Evolutionary conservation across 2,113 vertebrate species (phyloP).

Genomic region (Myrmophylax atrothorax): DNA sequence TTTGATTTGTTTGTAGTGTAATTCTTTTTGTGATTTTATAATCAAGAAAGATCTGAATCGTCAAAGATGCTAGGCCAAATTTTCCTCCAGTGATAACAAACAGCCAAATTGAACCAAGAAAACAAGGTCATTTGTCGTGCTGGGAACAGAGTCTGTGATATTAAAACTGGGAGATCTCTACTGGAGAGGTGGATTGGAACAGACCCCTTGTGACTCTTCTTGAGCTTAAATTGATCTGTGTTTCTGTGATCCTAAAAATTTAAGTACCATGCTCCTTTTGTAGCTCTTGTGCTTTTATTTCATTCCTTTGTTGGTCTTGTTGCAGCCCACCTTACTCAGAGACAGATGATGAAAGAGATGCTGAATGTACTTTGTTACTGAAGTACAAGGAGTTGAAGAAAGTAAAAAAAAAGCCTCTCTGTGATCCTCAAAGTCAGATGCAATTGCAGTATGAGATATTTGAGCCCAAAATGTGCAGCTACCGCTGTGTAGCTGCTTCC

Average conservation of each 20-base stretch:
- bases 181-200: background rate
- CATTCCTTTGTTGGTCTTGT: background rate
- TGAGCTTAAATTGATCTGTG: background rate
- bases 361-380: background rate
- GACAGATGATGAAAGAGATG: constrained; percentile 6
- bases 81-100: background rate
- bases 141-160: background rate
- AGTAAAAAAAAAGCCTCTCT: background rate
- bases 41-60: background rate
- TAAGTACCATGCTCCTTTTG: background rate
- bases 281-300: background rate
- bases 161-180: background rate
- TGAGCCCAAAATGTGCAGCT: constrained; percentile 6
- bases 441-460: background rate
- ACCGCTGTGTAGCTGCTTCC: constrained; percentile 40
- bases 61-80: background rate
- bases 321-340: background rate
- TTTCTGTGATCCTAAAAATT: background rate
- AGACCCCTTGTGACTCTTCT: background rate
- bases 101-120: background rate
- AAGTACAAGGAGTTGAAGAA: background rate
- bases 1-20: background rate
- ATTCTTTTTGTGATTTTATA: background rate
- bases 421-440: constrained; percentile 15
- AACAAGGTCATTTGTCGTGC: background rate